Evolutionary conservation across 2,888 invertebrate genomes (phyloP).

Genomic region (Dolichomitus sp.): DNA sequence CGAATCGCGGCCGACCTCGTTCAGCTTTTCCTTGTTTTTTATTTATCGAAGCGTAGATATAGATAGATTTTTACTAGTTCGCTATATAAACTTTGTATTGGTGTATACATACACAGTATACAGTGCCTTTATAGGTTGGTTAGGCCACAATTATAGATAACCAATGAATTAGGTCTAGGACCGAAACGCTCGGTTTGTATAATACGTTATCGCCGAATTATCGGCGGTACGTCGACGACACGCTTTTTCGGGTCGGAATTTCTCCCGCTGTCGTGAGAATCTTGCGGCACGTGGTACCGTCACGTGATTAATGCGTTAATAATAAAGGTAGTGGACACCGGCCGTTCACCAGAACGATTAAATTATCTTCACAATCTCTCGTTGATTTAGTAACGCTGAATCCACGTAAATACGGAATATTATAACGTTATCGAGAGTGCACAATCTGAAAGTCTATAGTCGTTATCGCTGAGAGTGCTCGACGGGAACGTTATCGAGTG

Average conservation of each 20-base stretch:
- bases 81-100: not conserved
- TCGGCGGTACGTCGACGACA: not conserved
- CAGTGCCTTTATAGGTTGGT: not conserved
- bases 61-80: slow-evolving; percentile 51
- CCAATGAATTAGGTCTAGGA: slow-evolving; percentile 16
- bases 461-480: not conserved
- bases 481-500: not conserved
- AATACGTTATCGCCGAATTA: slow-evolving; percentile 29
- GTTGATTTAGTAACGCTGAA: slow-evolving; percentile 57
- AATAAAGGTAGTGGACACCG: slow-evolving; percentile 28
- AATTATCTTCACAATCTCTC: slow-evolving; percentile 31
- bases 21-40: slow-evolving; percentile 57
- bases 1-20: slow-evolving; percentile 66
- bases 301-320: slow-evolving; percentile 63
- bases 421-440: slow-evolving; percentile 15
- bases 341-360: slow-evolving; percentile 5
- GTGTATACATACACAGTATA: not conserved
- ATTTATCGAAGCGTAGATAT: slow-evolving; percentile 57
- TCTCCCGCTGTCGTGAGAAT: slow-evolving; percentile 26
- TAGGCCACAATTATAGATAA: slow-evolving; percentile 23
- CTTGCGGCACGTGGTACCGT: slow-evolving; percentile 25
- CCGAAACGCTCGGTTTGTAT: not conserved
- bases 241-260: slow-evolving; percentile 11
- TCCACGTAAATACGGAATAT: not conserved
- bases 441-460: not conserved